Percentiles rank a stretch among this genome's conserved stretches.
phyloP scores from a whole-genome alignment of 2,888 invertebrate genomes.

The Baronia brevicornis region DNA sequence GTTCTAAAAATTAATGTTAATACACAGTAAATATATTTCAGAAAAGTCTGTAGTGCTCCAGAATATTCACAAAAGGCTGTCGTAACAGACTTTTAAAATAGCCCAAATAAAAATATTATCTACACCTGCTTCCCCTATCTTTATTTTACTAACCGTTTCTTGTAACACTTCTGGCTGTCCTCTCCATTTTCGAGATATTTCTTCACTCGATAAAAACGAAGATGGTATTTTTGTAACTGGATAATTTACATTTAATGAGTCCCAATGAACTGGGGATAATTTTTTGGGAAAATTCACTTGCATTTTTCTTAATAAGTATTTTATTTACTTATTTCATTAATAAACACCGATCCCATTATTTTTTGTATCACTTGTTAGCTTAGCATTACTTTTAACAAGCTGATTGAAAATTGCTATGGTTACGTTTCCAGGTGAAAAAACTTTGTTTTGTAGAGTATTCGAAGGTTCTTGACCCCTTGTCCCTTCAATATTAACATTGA shows the following conservation, averaged over 20 bases:
- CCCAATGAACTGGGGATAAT: constrained; percentile 36
- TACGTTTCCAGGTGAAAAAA: too few relatives aligned
- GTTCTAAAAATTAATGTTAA: too few relatives aligned
- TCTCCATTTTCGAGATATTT: constrained; percentile 38
- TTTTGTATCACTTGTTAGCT: too few relatives aligned
- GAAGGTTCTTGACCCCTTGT: too few relatives aligned
- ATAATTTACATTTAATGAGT: constrained; percentile 44
- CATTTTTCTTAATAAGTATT: constrained; percentile 24
- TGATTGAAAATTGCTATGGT: too few relatives aligned
- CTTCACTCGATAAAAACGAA: constrained; percentile 44
- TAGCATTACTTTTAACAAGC: too few relatives aligned
- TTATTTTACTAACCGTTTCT: constrained; percentile 31
- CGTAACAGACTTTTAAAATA: too few relatives aligned
- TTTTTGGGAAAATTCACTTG: constrained; percentile 50
- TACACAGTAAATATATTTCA: too few relatives aligned
- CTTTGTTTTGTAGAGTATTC: too few relatives aligned
- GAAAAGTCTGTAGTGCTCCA: too few relatives aligned
- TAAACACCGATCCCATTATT: neutral
- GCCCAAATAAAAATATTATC: neutral
- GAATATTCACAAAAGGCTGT: too few relatives aligned
- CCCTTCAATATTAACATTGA: too few relatives aligned
- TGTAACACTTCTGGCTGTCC: constrained; percentile 39
- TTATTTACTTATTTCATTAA: neutral
- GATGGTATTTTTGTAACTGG: constrained; percentile 44
- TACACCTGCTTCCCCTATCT: neutral